Base-by-base conservation (phyloP, 2,113 vertebrate species). In the Scophthalmus maximus region DNA sequence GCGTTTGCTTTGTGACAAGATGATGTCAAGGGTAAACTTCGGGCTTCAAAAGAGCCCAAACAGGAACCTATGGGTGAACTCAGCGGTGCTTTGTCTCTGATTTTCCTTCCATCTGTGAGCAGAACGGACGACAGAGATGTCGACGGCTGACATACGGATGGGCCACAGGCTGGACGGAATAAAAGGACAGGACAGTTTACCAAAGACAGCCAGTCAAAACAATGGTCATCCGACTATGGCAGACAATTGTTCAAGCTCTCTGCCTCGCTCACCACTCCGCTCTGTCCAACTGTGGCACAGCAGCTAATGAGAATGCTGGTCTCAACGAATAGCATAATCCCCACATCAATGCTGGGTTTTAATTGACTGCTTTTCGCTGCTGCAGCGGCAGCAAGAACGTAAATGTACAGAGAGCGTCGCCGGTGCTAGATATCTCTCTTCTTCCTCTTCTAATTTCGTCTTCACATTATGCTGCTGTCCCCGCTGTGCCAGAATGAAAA, bases 281-380 rank as follows among this genome's bases (percentile, higher is more conserved):
- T 55, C 44, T 51, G 53, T 52, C 58, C 36, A 83, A 32, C 36
- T 55, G 68, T 42, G 61, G 71, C 62, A 56, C 62, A 62, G 70
- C 68, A 58, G 79, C 70, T 73, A 77, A 87, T 82, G 81, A 82
- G 75, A 90, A 88, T 51, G 23, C 74, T 73, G 27, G 65, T 63
- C 68, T 69, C 57, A 68, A 57, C 87, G 83, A 89, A 89, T 81
- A 82, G 77, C 82, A 82, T 88, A 89, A 90, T 86, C 81, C 86
- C 82, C 68, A 89, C 87, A 87, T 92, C 85, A 89, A 87, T 84
- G 77, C 73, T 55, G 74, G 46, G 26, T 73, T 88, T 89, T 88
- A 83, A 87, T 84, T 83, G 79, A 84, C 70, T 77, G 81, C 75
- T 63, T 88, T 84, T 76, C 87, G 76, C 76, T 58, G 14, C 56